Evolutionary conservation across 1,140 invertebrate genomes (phyloP).

Genomic region (Camponotus vicinus): DNA sequence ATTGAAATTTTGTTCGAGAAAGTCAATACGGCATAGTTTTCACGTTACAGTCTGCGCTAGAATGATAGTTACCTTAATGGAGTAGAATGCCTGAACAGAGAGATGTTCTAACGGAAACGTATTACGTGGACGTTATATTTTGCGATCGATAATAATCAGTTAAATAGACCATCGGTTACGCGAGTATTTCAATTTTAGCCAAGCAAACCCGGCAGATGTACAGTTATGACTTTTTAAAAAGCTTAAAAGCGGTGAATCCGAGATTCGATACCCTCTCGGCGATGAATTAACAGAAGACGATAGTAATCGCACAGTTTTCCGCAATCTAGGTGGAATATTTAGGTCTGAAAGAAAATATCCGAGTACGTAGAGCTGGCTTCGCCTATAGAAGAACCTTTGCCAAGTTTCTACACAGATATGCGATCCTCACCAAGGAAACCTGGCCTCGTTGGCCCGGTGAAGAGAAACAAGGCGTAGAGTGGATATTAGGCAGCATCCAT

Average conservation of each 20-base stretch:
- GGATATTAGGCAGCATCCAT: slow-evolving; percentile 88
- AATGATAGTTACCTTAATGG: slow-evolving; percentile 1
- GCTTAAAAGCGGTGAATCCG: neutral
- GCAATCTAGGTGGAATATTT: slow-evolving; percentile 87
- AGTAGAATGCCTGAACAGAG: neutral
- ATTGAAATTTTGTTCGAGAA: slow-evolving; percentile 12
- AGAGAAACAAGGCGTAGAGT: slow-evolving; percentile 87
- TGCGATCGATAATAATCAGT: neutral
- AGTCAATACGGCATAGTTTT: slow-evolving; percentile 26
- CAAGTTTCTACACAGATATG: slow-evolving; percentile 90
- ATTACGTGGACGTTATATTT: neutral
- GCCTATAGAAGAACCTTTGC: slow-evolving; percentile 89
- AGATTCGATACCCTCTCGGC: neutral
- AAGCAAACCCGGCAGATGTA: neutral
- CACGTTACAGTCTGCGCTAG: neutral
- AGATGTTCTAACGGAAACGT: neutral
- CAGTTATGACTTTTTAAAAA: neutral
- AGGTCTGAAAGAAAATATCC: slow-evolving; percentile 89
- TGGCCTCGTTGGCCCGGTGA: slow-evolving; percentile 90
- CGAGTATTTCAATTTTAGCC: neutral
- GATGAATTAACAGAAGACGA: neutral
- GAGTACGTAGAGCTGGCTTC: slow-evolving; percentile 90
- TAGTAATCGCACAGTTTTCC: neutral
- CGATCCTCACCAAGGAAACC: slow-evolving; percentile 90
- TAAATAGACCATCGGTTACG: neutral